Conservation (phyloP, 2,113 vertebrate species). For the Acanthisitta chloris region DNA sequence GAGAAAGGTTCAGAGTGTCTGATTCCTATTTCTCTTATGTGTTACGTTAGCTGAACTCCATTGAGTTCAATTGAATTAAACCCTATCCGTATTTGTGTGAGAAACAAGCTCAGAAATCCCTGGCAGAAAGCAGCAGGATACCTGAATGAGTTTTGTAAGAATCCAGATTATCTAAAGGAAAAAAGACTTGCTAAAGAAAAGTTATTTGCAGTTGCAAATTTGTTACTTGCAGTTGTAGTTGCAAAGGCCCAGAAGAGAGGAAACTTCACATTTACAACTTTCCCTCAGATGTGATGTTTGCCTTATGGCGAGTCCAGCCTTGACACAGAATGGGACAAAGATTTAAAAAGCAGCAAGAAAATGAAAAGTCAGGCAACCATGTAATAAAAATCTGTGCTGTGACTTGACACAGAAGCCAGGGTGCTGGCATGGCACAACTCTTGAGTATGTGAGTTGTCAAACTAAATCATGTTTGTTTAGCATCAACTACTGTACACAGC, state of each 20-base stretch:
- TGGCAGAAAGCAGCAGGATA: conserved; percentile 7
- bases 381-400: not conserved
- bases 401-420: not conserved
- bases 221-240: not conserved
- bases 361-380: not conserved
- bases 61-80: not conserved
- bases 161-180: not conserved
- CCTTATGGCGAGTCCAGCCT: not conserved
- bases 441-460: not conserved
- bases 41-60: not conserved
- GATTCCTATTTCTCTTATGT: not conserved
- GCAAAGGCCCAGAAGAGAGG: not conserved
- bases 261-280: not conserved
- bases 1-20: not conserved
- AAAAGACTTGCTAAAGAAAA: not conserved
- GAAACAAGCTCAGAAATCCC: not conserved
- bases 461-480: not conserved
- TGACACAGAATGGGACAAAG: not conserved
- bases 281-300: not conserved
- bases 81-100: not conserved
- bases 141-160: not conserved
- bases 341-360: not conserved
- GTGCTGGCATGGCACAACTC: not conserved
- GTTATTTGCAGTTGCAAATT: not conserved
- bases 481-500: not conserved